phyloP scores from a whole-genome alignment of 2,113 vertebrate species.

The Oncorhynchus keta region DNA sequence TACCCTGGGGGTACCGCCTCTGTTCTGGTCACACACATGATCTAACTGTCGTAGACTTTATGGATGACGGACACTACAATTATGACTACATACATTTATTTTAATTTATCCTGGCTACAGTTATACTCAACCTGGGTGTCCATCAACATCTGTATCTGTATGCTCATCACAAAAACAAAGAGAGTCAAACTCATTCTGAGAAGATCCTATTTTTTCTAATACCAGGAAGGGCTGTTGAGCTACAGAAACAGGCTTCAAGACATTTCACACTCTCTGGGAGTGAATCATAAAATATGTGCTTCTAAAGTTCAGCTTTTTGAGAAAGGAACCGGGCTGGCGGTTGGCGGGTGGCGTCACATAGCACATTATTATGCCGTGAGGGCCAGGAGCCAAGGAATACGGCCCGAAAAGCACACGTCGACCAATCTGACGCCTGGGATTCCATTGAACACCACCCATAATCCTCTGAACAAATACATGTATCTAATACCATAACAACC shows the following conservation, averaged over 20 bases:
- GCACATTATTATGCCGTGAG: slow-evolving; percentile 39
- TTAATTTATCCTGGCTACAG: too few species aligned
- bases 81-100: too few species aligned
- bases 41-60: too few species aligned
- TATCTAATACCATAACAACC: slow-evolving; percentile 68
- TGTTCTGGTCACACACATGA: slow-evolving; percentile 27
- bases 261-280: neutral
- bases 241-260: neutral
- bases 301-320: neutral
- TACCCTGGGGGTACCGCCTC: slow-evolving; percentile 32
- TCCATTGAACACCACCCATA: slow-evolving; percentile 63
- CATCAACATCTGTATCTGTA: too few species aligned
- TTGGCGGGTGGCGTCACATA: slow-evolving; percentile 23
- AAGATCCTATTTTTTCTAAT: neutral
- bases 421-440: slow-evolving; percentile 51
- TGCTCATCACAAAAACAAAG: too few species aligned
- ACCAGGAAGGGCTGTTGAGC: neutral
- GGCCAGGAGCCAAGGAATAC: slow-evolving; percentile 52
- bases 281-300: neutral
- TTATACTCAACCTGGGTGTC: too few species aligned
- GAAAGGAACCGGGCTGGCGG: neutral
- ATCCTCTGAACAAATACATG: slow-evolving; percentile 68
- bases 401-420: slow-evolving; percentile 49
- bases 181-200: neutral
- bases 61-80: neutral